Percentiles rank a stretch among this genome's conserved stretches.
These are phyloP conservation scores for Brachionus sp. DNA, from an alignment of 1,140 invertebrate species.

Conservation along the genomic window DNA sequence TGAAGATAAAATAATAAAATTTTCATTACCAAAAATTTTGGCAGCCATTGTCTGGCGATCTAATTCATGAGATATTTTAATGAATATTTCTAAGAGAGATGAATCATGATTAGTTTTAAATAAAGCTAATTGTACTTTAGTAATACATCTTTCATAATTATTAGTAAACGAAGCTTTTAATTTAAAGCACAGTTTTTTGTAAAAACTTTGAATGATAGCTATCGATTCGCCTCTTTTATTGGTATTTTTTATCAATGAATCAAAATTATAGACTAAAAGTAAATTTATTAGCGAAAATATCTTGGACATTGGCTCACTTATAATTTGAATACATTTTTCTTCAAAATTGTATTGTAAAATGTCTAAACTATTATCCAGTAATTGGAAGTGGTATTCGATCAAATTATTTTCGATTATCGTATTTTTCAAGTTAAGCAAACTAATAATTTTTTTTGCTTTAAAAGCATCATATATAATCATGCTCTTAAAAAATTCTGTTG, in stretches of 20 bases:
- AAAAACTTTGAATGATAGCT: neutral
- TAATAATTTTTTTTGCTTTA: neutral
- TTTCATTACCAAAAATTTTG: neutral
- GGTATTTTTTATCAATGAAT: neutral
- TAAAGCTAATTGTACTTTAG: neutral
- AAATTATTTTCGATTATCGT: neutral
- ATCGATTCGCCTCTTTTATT: neutral
- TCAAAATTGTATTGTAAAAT: neutral
- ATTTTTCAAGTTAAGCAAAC: neutral
- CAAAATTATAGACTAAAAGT: neutral
- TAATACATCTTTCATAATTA: neutral
- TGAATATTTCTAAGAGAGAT: neutral
- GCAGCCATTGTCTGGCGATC: neutral
- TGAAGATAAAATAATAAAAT: neutral
- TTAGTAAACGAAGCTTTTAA: neutral
- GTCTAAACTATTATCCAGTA: neutral
- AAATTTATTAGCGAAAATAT: slow-evolving; percentile 13
- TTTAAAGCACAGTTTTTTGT: neutral
- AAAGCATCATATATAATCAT: neutral
- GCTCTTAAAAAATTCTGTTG: neutral
- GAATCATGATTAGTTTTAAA: neutral
- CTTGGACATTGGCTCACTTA: neutral
- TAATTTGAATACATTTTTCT: too few species aligned
- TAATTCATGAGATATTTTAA: neutral
- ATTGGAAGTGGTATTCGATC: neutral